phyloP scores from a whole-genome alignment of 2,113 vertebrate genomes.

The Phylloscopus trochilus region DNA sequence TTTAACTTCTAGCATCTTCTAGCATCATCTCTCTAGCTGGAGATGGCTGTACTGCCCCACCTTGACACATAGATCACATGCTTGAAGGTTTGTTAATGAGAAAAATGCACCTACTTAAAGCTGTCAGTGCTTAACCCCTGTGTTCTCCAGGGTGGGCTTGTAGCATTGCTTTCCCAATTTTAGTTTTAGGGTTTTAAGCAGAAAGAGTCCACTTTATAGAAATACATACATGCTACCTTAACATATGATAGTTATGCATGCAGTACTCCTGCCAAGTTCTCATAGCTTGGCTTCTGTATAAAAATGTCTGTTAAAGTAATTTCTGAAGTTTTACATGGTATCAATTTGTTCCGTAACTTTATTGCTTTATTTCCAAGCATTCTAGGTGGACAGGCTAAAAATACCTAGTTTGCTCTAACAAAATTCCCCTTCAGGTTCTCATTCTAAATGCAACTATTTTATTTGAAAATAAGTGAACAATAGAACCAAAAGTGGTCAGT shows the following conservation, averaged over 20 bases:
- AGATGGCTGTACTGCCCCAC: not conserved
- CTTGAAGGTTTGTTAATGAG: not conserved
- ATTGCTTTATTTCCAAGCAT: not conserved
- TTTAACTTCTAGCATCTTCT: not conserved
- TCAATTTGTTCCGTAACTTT: not conserved
- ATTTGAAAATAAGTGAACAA: slow-evolving; percentile 23
- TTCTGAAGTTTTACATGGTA: slow-evolving; percentile 4
- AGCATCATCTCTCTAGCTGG: not conserved
- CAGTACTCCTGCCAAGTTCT: not conserved
- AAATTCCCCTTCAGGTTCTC: slow-evolving; percentile 39
- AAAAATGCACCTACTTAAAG: not conserved
- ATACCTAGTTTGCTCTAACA: slow-evolving; percentile 14
- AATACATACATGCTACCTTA: not conserved
- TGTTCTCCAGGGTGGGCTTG: not conserved
- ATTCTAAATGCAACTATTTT: slow-evolving; percentile 35
- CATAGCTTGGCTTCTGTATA: not conserved
- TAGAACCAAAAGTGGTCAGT: not conserved
- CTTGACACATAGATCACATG: fast-evolving
- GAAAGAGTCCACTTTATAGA: not conserved
- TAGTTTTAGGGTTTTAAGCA: slow-evolving; percentile 2
- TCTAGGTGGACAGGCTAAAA: slow-evolving; percentile 11
- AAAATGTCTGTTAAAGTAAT: slow-evolving; percentile 3
- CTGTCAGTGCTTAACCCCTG: not conserved
- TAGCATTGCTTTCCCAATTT: not conserved
- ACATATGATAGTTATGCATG: not conserved